Percentiles rank a stretch among this genome's conserved stretches.
phyloP scores from a whole-genome alignment of 2,113 vertebrate genomes.

The Theristicus caerulescens region DNA sequence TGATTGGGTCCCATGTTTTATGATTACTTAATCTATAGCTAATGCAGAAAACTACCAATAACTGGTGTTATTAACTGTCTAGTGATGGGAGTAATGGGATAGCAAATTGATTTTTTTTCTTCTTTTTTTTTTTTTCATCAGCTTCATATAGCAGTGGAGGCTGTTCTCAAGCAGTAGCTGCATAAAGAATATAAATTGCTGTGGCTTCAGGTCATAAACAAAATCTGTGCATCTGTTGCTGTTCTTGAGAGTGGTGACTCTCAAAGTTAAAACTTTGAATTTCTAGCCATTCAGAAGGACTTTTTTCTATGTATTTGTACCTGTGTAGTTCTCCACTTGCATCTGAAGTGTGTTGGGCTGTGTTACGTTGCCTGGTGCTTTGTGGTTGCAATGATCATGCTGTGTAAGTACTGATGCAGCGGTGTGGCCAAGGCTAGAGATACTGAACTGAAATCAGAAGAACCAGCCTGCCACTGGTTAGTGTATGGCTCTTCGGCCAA shows the following conservation, averaged over 20 bases:
- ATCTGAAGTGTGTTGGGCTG: not conserved
- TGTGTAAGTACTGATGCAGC: not conserved
- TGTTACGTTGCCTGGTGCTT: not conserved
- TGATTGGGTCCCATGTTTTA: not conserved
- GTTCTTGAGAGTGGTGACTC: not conserved
- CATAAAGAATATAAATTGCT: not conserved
- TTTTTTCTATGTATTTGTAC: accelerated
- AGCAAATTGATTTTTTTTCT: not conserved
- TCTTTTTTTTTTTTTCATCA: too few relatives aligned
- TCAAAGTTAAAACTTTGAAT: not conserved
- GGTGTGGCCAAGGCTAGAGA: not conserved
- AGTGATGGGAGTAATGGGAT: not conserved
- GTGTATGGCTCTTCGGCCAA: not conserved
- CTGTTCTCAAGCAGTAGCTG: not conserved
- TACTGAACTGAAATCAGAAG: not conserved
- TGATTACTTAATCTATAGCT: not conserved
- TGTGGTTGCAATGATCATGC: not conserved
- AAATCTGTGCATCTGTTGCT: not conserved
- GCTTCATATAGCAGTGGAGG: not conserved
- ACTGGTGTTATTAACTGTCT: not conserved
- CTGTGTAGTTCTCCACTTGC: not conserved
- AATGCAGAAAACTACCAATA: not conserved
- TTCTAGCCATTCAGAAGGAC: not conserved
- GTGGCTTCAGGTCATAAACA: not conserved
- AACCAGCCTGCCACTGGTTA: too few relatives aligned